Conservation (phyloP, 1,140 invertebrate species). For the Dreissena polymorpha region DNA sequence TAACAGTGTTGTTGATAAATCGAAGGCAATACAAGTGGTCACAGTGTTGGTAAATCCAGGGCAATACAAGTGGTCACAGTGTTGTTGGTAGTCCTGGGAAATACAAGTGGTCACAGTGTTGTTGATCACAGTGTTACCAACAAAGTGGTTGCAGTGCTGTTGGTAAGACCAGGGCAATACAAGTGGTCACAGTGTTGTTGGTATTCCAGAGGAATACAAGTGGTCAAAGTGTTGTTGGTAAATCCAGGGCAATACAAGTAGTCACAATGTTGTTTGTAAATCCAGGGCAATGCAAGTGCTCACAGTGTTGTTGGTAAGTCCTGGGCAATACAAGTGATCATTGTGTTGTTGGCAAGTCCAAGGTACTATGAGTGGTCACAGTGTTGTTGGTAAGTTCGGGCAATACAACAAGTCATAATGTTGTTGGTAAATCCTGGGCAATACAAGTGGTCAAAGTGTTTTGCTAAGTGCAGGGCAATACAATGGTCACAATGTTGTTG, state of each 20-base stretch:
- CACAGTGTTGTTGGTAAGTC: constrained; percentile 45
- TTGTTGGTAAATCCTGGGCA: constrained; percentile 42
- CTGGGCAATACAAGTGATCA: constrained; percentile 15
- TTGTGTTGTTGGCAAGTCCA: constrained; percentile 44
- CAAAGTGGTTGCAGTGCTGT: constrained; percentile 26
- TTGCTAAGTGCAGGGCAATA: constrained; percentile 36
- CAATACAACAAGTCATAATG: constrained; percentile 14
- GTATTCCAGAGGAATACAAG: constrained; percentile 26
- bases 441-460: constrained; percentile 35
- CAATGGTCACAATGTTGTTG: constrained; percentile 43
- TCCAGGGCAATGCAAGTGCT: constrained; percentile 20
- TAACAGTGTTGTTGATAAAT: constrained; percentile 48
- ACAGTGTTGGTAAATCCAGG: constrained; percentile 37
- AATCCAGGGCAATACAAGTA: not conserved
- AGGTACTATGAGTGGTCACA: constrained; percentile 12
- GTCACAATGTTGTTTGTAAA: constrained; percentile 49
- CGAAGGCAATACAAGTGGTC: constrained; percentile 19
- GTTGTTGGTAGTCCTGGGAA: constrained; percentile 43
- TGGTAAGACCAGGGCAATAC: constrained; percentile 38
- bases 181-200: constrained; percentile 43
- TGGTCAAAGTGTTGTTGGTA: constrained; percentile 51
- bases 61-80: constrained; percentile 25
- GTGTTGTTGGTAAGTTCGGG: constrained; percentile 45
- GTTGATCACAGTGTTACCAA: constrained; percentile 31
- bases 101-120: constrained; percentile 29